Base-by-base conservation (phyloP, 2,113 vertebrate genomes). In the Gobiocypris rarus region DNA sequence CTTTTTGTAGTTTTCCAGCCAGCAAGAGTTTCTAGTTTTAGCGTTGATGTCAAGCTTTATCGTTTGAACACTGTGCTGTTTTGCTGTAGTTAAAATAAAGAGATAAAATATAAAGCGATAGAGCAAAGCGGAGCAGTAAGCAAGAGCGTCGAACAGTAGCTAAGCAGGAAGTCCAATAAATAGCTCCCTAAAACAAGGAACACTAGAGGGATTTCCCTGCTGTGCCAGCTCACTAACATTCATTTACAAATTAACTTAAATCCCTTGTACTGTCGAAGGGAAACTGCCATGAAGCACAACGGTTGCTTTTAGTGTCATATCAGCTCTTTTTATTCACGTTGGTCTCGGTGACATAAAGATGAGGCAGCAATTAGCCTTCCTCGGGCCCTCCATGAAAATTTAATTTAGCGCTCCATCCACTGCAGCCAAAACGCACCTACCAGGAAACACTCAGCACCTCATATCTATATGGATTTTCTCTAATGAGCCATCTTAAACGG, bases 161-260 rank as follows among this genome's bases (percentile, higher is more conserved):
- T n/a, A n/a, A n/a, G n/a, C n/a, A n/a, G n/a, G n/a, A n/a, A n/a
- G n/a, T 43, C 70, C 65, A 81, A 85, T 88, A 48, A 80, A 85
- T 71, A 41, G 13, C 67, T 26, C 65, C 26, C 59, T 76, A 82
- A 52, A 77, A 83, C 52, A 59, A 24, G 38, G 38, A 61, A 63
- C 75, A 73, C 50, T 73, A 69, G 52, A 82, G 28, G 61, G 85
- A 15, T 75, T 56, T 81, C 76, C 75, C 71, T 28, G 70, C 70
- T 59, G n/a, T 48, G 34, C 41, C 41, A 79, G 80, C 75, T 80
- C 63, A 73, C 81, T 86, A 83, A 79, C n/a, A 84, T 76, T 88
- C 43, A 90, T 86, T 84, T 87, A 86, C 82, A 86, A 84, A 86
- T 88, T 79, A 84, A 87, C 75, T 56, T 80, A 86, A 87, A 83